Evolutionary conservation across 2,113 vertebrate genomes (phyloP), one percentile per base, ranked within the genome.

Genomic region (Seriola quinqueradiata): DNA sequence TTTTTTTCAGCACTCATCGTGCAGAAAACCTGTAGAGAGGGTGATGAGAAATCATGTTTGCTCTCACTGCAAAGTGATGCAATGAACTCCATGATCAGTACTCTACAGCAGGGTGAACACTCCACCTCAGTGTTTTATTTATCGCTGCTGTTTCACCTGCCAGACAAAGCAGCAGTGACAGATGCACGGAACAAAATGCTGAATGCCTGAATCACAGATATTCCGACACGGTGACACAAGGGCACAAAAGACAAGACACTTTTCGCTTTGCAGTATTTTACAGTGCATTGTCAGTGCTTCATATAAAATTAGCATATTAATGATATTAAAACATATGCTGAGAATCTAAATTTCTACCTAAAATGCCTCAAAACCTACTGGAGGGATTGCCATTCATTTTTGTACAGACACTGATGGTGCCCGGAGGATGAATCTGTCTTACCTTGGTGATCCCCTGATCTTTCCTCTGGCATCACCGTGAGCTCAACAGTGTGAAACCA

Each of bases 121-220:
- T 81, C 59, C 77, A 77, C 81, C 79, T 70, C 69, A 0, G 57
- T 81, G 78, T 89, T 90, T 90, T 92, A 90, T 92, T 92, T 86
- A 90, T 87, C 48, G 34, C 64, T 52, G 44, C 70, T 75, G 71
- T 84, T 87, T 82, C 68, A 79, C 82, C 84, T 85, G 83, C 38
- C 34, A 84, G 79, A 87, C 77, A 73, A 79, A 92, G 79, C 70
- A 11, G 70, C 88, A 72, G 67, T 84, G 89, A 90, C 89, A 82
- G 81, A 86, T 42, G 75, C 61, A 73, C 68, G 21, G 54, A 84
- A 77, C 76, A 82, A 90, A 91, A 87, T 25, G 74, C 79, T 55
- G 76, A 85, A 84, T 40, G 75, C 55, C 67, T 81, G 81, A 84
- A 87, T 87, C 81, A 48, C 67, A 75, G 59, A 77, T 19, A 85